Percentiles rank a stretch among this genome's conserved stretches.
These are phyloP conservation scores for Origma solitaria DNA, from an alignment of 2,113 vertebrate genomes.

Conservation along the genomic window DNA sequence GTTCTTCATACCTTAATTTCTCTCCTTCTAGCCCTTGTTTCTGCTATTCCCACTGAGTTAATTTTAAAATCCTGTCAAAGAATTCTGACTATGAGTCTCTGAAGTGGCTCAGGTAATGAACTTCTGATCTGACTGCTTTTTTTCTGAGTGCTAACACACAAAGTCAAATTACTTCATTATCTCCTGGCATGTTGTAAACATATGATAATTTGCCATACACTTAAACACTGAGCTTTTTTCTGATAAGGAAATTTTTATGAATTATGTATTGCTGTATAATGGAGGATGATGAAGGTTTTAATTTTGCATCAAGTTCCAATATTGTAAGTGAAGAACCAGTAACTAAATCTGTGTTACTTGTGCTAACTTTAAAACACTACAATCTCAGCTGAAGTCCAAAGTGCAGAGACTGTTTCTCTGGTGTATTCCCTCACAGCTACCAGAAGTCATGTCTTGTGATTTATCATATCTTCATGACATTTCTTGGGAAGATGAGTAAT, in stretches of 20 bases:
- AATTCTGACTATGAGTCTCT: neutral
- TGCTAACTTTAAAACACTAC: neutral
- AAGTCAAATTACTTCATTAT: neutral
- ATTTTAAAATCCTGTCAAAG: neutral
- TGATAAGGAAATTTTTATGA: neutral
- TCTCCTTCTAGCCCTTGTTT: neutral
- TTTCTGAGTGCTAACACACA: neutral
- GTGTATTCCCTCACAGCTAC: neutral
- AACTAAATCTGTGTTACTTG: neutral
- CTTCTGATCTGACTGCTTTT: neutral
- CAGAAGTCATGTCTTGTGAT: neutral
- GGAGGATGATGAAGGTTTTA: neutral
- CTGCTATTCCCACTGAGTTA: neutral
- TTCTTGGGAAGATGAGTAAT: neutral
- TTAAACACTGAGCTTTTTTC: neutral
- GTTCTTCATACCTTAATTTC: neutral
- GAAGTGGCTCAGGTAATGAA: neutral
- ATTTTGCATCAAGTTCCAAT: neutral
- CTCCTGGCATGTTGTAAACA: neutral
- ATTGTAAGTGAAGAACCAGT: neutral
- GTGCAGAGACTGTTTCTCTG: neutral
- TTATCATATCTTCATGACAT: neutral
- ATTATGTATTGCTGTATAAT: neutral
- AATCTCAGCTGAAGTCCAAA: neutral
- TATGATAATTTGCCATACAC: neutral